phyloP scores from a whole-genome alignment of 2,888 invertebrate species.

The Tetramorium bicarinatum region DNA sequence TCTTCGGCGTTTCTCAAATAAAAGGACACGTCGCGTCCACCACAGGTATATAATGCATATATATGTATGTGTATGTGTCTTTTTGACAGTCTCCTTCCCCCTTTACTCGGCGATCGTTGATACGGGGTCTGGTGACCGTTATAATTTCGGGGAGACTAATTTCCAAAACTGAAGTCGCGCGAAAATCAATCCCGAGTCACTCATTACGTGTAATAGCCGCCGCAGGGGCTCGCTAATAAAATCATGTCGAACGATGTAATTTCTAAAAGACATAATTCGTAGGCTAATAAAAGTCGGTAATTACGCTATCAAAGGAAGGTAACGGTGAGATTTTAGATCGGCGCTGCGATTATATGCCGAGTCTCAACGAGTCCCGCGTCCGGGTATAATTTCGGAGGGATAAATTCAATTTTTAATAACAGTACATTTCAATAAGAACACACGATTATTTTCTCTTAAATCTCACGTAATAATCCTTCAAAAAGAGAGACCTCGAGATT shows the following conservation, averaged over 20 bases:
- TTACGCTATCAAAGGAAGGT: slow-evolving; percentile 45
- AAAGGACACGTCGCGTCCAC: slow-evolving; percentile 48
- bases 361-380: slow-evolving; percentile 1
- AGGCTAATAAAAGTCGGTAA: slow-evolving; percentile 48
- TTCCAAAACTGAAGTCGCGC: slow-evolving; percentile 33
- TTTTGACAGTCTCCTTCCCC: background rate
- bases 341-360: background rate
- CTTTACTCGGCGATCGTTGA: background rate
- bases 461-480: background rate
- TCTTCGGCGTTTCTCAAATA: slow-evolving; percentile 52
- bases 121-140: slow-evolving; percentile 36
- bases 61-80: background rate
- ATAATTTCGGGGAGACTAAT: slow-evolving; percentile 45
- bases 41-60: slow-evolving; percentile 22
- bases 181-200: slow-evolving; percentile 42
- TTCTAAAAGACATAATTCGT: slow-evolving; percentile 50
- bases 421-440: background rate
- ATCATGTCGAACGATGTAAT: slow-evolving; percentile 39
- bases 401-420: slow-evolving; percentile 24
- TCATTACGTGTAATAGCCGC: slow-evolving; percentile 44
- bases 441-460: slow-evolving; percentile 3
- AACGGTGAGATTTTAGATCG: slow-evolving; percentile 19
- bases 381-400: slow-evolving; percentile 21
- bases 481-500: background rate
- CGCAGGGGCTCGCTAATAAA: slow-evolving; percentile 38